Base-by-base conservation (phyloP, 1,140 invertebrate species). In the Drosophila mauritiana region DNA sequence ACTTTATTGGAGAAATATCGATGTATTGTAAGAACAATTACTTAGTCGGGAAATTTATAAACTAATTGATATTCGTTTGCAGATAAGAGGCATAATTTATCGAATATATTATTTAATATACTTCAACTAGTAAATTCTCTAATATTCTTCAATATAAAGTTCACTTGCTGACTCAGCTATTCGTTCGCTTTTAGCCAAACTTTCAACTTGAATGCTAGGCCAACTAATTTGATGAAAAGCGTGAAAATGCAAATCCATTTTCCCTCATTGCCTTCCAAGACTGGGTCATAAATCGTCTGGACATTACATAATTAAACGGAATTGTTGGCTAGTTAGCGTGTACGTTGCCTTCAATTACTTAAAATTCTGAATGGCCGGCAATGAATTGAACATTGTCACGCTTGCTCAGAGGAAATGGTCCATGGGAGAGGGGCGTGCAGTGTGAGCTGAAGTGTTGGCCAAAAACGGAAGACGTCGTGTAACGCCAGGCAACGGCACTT, bases 371-470 rank as follows among this genome's bases (percentile, higher is more conserved):
- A 88, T 78, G 86, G 83, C 59, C 61, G 76, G 57, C 78, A 67
- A 78, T 78, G 86, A 88, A 88, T 88, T 88, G 83, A 89, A 88
- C 84, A 80, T 80, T 89, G 83, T 88, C 83, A 88, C 83, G 83
- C 83, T 84, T 45, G 36, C 37, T 62, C 55, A 55, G 76, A 83
- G 84, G 82, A 88, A 85, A 83, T 69, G 70, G 80, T 80, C 53
- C 42, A 73, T 20, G 4, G 42, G 4, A 4, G 57, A 45, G 58
- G 22, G 42, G 40, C 2, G 36, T 20, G 13, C 46, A 7, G 22
- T 25, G 54, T 1, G 15, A 40, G 15, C 15, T 27, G 25, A 20
- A 40, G 57, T 62, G 34, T 63, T 25, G 40, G 64, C 61, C 61
- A 17, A 72, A 72, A 72, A 57, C 68, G 68, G 68, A 72, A 72